Evolutionary conservation across 2,797 vertebrate genomes (phyloP).

Genomic region (Brachyrhaphis roseni): DNA sequence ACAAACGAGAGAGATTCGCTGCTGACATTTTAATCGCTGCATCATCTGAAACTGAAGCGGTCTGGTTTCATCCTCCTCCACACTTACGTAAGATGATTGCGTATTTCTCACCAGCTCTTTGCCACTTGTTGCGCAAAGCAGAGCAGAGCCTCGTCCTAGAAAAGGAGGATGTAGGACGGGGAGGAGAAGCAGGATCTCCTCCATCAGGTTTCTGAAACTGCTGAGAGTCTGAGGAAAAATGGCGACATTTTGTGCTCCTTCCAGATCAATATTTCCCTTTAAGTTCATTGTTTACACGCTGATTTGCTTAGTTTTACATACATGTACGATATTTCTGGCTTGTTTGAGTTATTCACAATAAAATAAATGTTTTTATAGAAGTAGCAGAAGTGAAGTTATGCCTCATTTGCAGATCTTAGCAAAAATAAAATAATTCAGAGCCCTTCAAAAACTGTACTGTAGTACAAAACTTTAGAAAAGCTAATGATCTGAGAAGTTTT

Average conservation of each 20-base stretch:
- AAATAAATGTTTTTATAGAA: not conserved
- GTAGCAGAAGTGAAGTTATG: not conserved
- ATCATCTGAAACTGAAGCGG: not conserved
- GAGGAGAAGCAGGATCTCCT: not conserved
- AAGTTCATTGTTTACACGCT: not conserved
- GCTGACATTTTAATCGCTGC: constrained; percentile 5
- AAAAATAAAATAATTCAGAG: not conserved
- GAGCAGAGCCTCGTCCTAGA: constrained; percentile 59
- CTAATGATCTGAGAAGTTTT: not conserved
- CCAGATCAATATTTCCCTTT: not conserved
- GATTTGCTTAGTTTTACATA: not conserved
- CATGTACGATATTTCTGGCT: not conserved
- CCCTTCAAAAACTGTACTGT: not conserved
- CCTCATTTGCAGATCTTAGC: not conserved
- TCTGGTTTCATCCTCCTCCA: constrained; percentile 40
- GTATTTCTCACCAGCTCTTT: constrained; percentile 65
- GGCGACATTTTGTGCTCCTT: constrained; percentile 52
- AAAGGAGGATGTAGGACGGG: constrained; percentile 49
- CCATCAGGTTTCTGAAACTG: constrained; percentile 10
- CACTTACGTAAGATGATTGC: constrained; percentile 78
- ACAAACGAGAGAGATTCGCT: constrained; percentile 17
- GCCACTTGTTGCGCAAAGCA: constrained; percentile 74
- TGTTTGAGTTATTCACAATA: not conserved
- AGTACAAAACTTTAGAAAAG: no score
- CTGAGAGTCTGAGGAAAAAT: constrained; percentile 12